These are phyloP conservation scores for Halotydeus destructor DNA, from an alignment of 1,140 invertebrate genomes.

Conservation along the genomic window DNA sequence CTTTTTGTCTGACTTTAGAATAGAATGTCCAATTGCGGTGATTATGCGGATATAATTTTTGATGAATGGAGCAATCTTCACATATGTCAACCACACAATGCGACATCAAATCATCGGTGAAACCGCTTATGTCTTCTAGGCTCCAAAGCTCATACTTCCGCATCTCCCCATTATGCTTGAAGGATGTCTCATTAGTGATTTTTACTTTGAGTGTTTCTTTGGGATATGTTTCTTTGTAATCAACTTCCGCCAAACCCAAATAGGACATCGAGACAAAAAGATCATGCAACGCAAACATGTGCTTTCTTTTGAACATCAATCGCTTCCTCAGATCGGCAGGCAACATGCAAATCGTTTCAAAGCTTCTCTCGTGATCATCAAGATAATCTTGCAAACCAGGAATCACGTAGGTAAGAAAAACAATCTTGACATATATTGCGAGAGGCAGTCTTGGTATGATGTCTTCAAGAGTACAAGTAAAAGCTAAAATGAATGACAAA, in stretches of 20 bases:
- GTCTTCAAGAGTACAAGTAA: constrained; percentile 32
- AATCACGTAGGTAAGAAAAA: constrained; percentile 35
- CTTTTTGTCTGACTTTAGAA: constrained; percentile 4
- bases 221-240: neutral
- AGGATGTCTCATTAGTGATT: constrained; percentile 6
- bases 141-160: constrained; percentile 34
- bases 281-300: constrained; percentile 39
- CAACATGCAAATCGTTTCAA: constrained; percentile 34
- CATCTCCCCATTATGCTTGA: constrained; percentile 29
- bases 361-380: constrained; percentile 41
- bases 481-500: neutral
- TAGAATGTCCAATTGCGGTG: constrained; percentile 39
- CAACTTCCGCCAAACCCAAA: constrained; percentile 38
- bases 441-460: constrained; percentile 46
- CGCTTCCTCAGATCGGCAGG: constrained; percentile 28
- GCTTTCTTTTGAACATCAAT: constrained; percentile 35
- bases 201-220: constrained; percentile 3
- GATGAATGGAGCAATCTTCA: constrained; percentile 50
- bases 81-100: constrained; percentile 42
- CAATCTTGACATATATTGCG: constrained; percentile 42
- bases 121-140: constrained; percentile 30
- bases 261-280: constrained; percentile 34
- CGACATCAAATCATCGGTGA: constrained; percentile 31
- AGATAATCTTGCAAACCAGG: constrained; percentile 37
- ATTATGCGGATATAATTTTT: constrained; percentile 40